Percentiles rank a stretch among this genome's conserved stretches.
phyloP scores from a whole-genome alignment of 2,797 vertebrate species.

The Catharus ustulatus region DNA sequence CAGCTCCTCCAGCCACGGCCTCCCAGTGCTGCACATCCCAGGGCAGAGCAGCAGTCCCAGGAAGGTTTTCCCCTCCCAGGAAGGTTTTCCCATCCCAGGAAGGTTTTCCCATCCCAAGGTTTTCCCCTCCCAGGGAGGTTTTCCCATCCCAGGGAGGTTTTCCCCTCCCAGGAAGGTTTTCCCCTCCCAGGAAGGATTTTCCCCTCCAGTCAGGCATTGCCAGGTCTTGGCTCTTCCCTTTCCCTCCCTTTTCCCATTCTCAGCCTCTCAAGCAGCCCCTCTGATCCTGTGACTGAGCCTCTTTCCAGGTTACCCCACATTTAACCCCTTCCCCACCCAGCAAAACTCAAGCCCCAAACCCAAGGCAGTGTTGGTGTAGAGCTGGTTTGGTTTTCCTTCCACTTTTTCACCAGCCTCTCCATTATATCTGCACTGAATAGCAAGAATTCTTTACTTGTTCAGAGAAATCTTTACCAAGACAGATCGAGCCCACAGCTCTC shows the following conservation, averaged over 20 bases:
- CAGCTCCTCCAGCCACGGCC: background rate
- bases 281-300: background rate
- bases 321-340: background rate
- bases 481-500: background rate
- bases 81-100: no score
- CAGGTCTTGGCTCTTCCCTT: background rate
- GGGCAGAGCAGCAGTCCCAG: no score
- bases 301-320: background rate
- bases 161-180: no score
- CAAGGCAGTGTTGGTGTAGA: rapidly evolving
- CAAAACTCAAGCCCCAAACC: background rate
- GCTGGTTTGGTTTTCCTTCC: no score
- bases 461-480: background rate
- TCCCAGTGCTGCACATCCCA: rapidly evolving
- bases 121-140: no score
- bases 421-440: background rate
- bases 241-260: background rate
- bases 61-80: no score
- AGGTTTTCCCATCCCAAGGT: no score
- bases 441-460: background rate
- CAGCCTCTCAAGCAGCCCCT: conserved; percentile 2
- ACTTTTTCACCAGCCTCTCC: background rate
- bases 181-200: background rate
- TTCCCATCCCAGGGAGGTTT: background rate
- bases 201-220: background rate